Base-by-base conservation (phyloP, 2,113 vertebrate genomes). In the Cepphus grylle region DNA sequence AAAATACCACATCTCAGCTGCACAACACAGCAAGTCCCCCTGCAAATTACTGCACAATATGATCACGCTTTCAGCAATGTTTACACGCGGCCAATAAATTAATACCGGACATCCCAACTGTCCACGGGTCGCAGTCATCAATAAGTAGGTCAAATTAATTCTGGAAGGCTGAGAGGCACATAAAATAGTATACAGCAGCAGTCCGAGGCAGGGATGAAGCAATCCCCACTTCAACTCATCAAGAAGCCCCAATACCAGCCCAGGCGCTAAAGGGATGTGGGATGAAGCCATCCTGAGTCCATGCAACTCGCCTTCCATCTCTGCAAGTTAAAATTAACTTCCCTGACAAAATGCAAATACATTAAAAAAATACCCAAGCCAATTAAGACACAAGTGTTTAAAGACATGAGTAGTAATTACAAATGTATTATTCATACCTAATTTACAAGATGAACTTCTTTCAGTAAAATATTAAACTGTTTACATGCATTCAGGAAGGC, bases 391-490 rank as follows among this genome's bases (percentile, higher is more conserved):
- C 97, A 98, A 98, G 97, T 98, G 97, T 98, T 98, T 98, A 98
- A 98, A 98, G 98, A 97, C 97, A 97, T 55, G 97, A 97, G 97
- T 95, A 98, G 98, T 98, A 98, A 98, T 98, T 98, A 98, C 98
- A 95, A 98, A 98, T 98, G 98, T 96, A 98, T 98, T 98, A 98
- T 98, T 98, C 98, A 98, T 98, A 98, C 96, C 97, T 98, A 98
- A 98, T 98, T 98, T 98, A 98, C 97, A 98, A 98, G 97, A 98
- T 95, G 97, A 98, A 98, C 96, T 97, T 98, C 98, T 97, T 98
- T 98, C 96, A 26, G 97, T 98, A 98, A 98, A 98, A 98, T 98
- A 98, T 98, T 98, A 98, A 98, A 98, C 98, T 98, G 98, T 98
- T 98, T 98, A 98, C 97, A 98, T 95, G 98, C 97, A 98, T 97